phyloP scores from a whole-genome alignment of 2,797 vertebrate genomes.

The Otolemur crassicaudatus region DNA sequence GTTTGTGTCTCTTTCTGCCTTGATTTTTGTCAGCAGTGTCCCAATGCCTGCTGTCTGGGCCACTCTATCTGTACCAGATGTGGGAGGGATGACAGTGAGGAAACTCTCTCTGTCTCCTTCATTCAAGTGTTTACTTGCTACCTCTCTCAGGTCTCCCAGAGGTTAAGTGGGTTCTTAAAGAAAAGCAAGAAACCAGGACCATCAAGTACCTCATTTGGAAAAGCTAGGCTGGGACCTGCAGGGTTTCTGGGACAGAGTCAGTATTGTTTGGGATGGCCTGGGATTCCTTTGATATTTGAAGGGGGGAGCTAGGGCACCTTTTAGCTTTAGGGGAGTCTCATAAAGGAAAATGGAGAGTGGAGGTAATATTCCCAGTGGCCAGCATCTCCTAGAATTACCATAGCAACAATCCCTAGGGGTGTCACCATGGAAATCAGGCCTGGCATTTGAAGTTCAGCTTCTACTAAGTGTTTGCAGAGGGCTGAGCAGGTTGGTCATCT shows the following conservation, averaged over 20 bases:
- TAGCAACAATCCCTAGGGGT: constrained; percentile 72
- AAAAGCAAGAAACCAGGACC: background rate
- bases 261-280: background rate
- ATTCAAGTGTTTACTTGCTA: background rate
- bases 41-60: background rate
- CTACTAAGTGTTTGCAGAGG: constrained; percentile 30
- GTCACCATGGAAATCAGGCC: constrained; percentile 71
- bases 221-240: background rate
- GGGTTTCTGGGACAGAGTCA: constrained; percentile 27
- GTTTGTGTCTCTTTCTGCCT: background rate
- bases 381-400: constrained; percentile 55
- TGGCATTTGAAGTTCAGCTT: constrained; percentile 56
- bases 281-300: constrained; percentile 42
- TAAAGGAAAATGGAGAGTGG: background rate
- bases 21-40: background rate
- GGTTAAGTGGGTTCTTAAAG: constrained; percentile 26
- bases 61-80: background rate
- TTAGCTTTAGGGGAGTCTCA: constrained; percentile 7
- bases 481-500: constrained; percentile 27
- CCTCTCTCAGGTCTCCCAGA: background rate
- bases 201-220: constrained; percentile 1
- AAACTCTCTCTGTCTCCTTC: background rate
- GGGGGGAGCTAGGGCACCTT: background rate
- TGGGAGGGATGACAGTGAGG: background rate
- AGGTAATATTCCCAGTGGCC: constrained; percentile 55